Percentiles rank a stretch among this genome's conserved stretches.
Conservation (phyloP, 2,113 vertebrate genomes). For the Nyctibius bracteatus region DNA sequence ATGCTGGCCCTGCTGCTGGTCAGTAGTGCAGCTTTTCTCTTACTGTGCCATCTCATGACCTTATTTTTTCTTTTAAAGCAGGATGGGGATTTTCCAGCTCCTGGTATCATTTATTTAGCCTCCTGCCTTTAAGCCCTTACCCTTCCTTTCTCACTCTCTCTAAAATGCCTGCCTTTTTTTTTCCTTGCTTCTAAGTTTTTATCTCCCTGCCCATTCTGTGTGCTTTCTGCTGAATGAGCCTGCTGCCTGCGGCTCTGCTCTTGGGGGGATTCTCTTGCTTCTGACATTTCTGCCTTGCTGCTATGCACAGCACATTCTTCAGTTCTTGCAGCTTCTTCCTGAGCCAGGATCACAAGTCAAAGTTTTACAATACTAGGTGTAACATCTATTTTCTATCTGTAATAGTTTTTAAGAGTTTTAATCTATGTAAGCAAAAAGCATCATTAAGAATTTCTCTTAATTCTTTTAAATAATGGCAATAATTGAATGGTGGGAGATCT, state of each 20-base stretch:
- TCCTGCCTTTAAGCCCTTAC: neutral
- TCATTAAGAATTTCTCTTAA: neutral
- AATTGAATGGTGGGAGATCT: neutral
- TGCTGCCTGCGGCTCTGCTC: neutral
- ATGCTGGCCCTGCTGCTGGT: neutral
- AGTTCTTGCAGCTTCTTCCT: neutral
- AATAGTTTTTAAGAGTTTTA: neutral
- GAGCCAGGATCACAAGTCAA: neutral
- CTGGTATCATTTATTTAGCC: neutral
- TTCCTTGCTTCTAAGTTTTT: neutral
- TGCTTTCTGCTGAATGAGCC: neutral
- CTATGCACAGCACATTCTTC: neutral
- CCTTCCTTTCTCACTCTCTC: neutral
- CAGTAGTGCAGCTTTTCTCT: neutral
- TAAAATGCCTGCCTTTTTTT: neutral
- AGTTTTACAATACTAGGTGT: neutral
- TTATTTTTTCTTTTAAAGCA: neutral
- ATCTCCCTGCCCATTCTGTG: neutral
- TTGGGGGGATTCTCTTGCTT: neutral
- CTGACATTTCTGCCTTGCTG: constrained; percentile 3
- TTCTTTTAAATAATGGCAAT: neutral
- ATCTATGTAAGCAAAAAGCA: neutral
- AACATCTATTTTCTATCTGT: neutral
- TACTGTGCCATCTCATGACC: neutral
- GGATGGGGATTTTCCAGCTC: neutral